Evolutionary conservation across 2,888 invertebrate genomes (phyloP).

Genomic region (Nomada ruficornis): DNA sequence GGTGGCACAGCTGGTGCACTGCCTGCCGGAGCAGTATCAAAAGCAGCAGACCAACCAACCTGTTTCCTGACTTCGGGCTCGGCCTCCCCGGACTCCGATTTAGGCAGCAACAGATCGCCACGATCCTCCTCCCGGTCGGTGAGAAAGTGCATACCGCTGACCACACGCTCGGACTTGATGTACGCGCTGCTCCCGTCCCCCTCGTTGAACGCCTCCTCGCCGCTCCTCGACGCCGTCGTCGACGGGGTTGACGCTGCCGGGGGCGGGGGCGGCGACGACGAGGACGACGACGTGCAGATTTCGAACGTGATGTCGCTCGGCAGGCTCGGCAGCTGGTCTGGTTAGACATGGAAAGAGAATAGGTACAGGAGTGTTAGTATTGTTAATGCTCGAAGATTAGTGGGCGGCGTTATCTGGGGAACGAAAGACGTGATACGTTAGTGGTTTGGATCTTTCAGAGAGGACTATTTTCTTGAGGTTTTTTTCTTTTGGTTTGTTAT

Average conservation of each 20-base stretch:
- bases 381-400: constrained; percentile 1
- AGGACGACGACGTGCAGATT: constrained; percentile 77
- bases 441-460: not conserved
- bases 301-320: constrained; percentile 82
- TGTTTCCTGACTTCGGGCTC: constrained; percentile 83
- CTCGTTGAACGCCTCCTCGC: constrained; percentile 58
- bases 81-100: constrained; percentile 73
- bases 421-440: not conserved
- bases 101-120: constrained; percentile 67
- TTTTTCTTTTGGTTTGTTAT: too few relatives aligned
- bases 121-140: constrained; percentile 79
- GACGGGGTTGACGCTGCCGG: constrained; percentile 25
- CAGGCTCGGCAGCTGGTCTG: constrained; percentile 75
- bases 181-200: constrained; percentile 31
- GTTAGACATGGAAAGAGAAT: constrained; percentile 64
- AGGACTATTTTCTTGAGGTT: too few relatives aligned
- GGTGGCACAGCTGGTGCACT: constrained; percentile 56
- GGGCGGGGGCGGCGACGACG: constrained; percentile 60
- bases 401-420: not conserved
- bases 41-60: constrained; percentile 79
- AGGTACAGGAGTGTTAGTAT: constrained; percentile 52
- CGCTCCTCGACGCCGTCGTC: constrained; percentile 47
- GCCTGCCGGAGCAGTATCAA: constrained; percentile 48
- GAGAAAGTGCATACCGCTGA: constrained; percentile 80
- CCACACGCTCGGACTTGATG: constrained; percentile 74